Conservation (phyloP, 2,797 vertebrate genomes). For the Podargus strigoides region DNA sequence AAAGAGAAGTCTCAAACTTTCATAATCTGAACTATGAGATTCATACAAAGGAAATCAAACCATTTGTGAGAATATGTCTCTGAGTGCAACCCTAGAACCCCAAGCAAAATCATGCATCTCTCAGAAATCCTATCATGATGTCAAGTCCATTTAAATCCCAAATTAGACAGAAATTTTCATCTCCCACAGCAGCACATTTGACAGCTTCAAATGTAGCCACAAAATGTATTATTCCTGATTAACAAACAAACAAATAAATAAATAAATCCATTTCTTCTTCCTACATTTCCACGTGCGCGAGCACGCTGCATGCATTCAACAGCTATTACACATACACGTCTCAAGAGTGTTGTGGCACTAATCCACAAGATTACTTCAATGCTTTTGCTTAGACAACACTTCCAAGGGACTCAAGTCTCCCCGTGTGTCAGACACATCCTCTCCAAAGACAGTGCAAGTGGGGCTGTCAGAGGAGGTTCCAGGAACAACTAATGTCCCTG, state of each 20-base stretch:
- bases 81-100: not conserved
- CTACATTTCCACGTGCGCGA: not conserved
- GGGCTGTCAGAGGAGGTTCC: fast-evolving
- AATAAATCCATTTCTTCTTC: not conserved
- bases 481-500: not conserved
- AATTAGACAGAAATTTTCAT: not conserved
- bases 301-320: not conserved
- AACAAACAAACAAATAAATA: not conserved
- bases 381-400: not conserved
- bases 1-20: not conserved
- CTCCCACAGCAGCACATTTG: not conserved
- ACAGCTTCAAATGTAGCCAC: not conserved
- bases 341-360: not conserved
- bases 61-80: not conserved
- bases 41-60: not conserved
- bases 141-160: not conserved
- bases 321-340: not conserved
- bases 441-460: not conserved
- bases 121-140: not conserved
- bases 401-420: not conserved
- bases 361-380: not conserved
- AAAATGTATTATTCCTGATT: not conserved
- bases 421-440: not conserved
- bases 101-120: not conserved
- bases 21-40: not conserved